Base-by-base conservation (phyloP, 1,140 invertebrate species). In the Camponotus pennsylvanicus region DNA sequence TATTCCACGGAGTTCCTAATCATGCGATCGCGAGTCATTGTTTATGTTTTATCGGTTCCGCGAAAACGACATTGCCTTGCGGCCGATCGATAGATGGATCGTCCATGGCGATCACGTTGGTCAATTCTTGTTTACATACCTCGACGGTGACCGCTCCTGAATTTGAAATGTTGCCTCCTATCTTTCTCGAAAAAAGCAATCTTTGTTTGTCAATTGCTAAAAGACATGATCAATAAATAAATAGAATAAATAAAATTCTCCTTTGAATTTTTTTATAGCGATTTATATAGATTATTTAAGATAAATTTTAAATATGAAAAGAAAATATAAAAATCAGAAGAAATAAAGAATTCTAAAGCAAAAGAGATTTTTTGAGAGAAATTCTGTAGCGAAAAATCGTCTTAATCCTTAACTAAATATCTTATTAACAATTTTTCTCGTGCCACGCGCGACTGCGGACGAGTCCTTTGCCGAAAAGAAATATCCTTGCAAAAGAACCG, bases 111-210 rank as follows among this genome's bases (percentile, higher is more conserved):
- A 92, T 93, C 93, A 94, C 93, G 93, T 94, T 92, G 91, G 76
- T 82, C 82, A 89, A 75, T 88, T 90, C 91, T 93, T 94, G 93
- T 94, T 94, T 94, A 94, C 93, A 94, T 93, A 94, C 89, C 87
- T 92, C 84, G 86, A 61, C 69, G 57, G 86, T 90, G 86, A 91
- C 91, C 84, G 70, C 86, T 75, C 57, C 69, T 88, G 93, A 93
- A 94, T 94, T 89, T 89, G 86, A 93, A 94, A 93, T 93, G 78
- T 78, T 49, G 61, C 55, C 75, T 83, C 61, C 61, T 57, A 86
- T 63, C 79, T 77, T 82, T 86, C 78, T 87, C 71, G 80, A 89
- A 91, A 90, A 13, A 80, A 37, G 27, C 18, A 18, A 70, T 11
- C 21, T 80, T 79, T 4, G 13, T 49, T 55, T 27, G 0, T 18